phyloP scores from a whole-genome alignment of 2,888 invertebrate species.

The Drosophila algonquin region DNA sequence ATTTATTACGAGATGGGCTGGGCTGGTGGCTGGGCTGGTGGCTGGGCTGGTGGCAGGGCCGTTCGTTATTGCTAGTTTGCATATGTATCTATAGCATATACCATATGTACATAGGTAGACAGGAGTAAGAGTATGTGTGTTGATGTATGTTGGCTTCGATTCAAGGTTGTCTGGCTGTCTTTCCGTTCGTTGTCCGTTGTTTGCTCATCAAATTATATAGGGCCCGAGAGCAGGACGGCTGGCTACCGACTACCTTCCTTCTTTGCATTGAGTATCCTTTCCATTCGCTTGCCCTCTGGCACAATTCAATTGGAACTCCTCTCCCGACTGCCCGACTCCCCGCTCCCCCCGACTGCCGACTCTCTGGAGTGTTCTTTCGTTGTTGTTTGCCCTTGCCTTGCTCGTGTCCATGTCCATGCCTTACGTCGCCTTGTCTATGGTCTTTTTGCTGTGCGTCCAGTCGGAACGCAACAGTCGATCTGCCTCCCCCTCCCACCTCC shows the following conservation, averaged over 20 bases:
- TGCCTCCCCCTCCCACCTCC: not conserved
- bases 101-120: constrained; percentile 11
- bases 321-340: no score
- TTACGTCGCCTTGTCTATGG: constrained; percentile 65
- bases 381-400: constrained; percentile 73
- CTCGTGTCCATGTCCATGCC: constrained; percentile 73
- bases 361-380: constrained; percentile 15
- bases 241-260: constrained; percentile 58
- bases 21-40: constrained; percentile 41
- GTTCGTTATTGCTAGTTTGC: constrained; percentile 51
- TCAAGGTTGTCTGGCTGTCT: constrained; percentile 59
- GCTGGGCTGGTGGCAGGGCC: constrained; percentile 19
- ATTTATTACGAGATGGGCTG: constrained; percentile 49
- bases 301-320: constrained; percentile 49
- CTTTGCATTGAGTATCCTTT: constrained; percentile 48
- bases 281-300: constrained; percentile 54
- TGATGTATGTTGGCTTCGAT: constrained; percentile 7
- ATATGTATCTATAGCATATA: constrained; percentile 18
- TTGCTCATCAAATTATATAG: constrained; percentile 79
- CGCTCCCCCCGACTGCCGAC: no score
- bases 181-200: constrained; percentile 77
- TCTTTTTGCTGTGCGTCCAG: constrained; percentile 66
- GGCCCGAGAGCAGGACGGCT: constrained; percentile 61
- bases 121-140: constrained; percentile 24
- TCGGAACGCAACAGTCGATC: constrained; percentile 64